A percentile compares a stretch with the other conserved stretches of the same genome.
These are phyloP conservation scores for Athalia cordata DNA, from an alignment of 2,888 invertebrate species.

Conservation along the genomic window DNA sequence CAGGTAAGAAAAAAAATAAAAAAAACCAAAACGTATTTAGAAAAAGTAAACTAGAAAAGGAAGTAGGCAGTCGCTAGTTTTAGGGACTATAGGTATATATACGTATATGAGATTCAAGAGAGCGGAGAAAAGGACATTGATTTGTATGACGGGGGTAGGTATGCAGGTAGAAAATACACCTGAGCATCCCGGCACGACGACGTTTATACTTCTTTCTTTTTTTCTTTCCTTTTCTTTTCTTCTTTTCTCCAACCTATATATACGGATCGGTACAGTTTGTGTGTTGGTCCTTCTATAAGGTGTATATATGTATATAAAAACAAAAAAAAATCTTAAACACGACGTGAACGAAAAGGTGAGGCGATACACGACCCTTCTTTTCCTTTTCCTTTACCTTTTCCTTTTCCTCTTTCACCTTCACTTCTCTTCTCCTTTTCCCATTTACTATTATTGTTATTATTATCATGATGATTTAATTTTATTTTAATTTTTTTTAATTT, in stretches of 20 bases:
- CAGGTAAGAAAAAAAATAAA: too few relatives aligned
- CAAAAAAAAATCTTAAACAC: neutral
- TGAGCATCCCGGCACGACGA: constrained; percentile 21
- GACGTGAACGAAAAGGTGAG: neutral
- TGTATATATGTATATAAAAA: neutral
- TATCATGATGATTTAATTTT: too few relatives aligned
- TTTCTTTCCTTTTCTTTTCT: neutral
- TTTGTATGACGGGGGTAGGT: constrained; percentile 25
- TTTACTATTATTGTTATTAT: neutral
- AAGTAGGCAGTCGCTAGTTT: too few relatives aligned
- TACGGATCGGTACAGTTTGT: too few relatives aligned
- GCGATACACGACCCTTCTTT: neutral
- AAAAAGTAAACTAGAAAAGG: too few relatives aligned
- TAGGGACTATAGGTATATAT: too few relatives aligned
- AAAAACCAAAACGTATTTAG: too few relatives aligned
- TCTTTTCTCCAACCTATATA: too few relatives aligned
- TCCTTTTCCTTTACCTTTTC: too few relatives aligned
- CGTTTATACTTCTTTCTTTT: constrained; percentile 16
- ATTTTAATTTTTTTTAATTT: too few relatives aligned
- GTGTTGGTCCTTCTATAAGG: neutral
- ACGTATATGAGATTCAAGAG: too few relatives aligned
- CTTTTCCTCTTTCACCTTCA: too few relatives aligned
- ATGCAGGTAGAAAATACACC: constrained; percentile 43
- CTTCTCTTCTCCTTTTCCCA: neutral
- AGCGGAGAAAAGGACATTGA: constrained; percentile 30